Conservation (phyloP, 2,888 invertebrate genomes). For the Palloptera scutellata region DNA sequence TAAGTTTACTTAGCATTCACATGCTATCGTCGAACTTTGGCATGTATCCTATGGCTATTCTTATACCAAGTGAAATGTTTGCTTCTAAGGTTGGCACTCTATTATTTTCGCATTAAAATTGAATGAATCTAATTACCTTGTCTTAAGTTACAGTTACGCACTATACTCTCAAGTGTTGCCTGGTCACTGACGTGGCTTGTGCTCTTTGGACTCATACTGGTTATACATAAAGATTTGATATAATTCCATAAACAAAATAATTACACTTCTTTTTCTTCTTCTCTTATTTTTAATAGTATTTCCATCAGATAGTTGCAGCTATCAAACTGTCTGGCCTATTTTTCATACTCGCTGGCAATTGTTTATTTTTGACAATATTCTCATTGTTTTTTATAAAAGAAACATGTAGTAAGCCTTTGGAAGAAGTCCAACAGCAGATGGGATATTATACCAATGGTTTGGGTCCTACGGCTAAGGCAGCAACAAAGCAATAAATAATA, state of each 20-base stretch:
- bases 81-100: slow-evolving; percentile 49
- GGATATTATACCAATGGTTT: slow-evolving; percentile 38
- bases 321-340: slow-evolving; percentile 44
- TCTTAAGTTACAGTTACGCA: slow-evolving; percentile 42
- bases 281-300: slow-evolving; percentile 36
- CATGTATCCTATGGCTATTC: slow-evolving; percentile 51
- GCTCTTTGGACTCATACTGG: slow-evolving; percentile 48
- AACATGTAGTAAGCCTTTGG: slow-evolving; percentile 49
- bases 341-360: slow-evolving; percentile 51
- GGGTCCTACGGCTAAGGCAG: not conserved
- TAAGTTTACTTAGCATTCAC: slow-evolving; percentile 45
- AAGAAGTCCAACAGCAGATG: slow-evolving; percentile 48
- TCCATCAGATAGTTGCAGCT: slow-evolving; percentile 42
- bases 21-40: slow-evolving; percentile 54
- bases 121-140: not conserved
- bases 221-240: not conserved
- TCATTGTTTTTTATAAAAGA: slow-evolving; percentile 52
- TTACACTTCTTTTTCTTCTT: slow-evolving; percentile 2
- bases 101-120: not conserved
- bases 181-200: slow-evolving; percentile 48
- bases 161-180: slow-evolving; percentile 44
- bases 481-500: not conserved
- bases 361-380: slow-evolving; percentile 48
- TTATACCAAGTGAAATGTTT: slow-evolving; percentile 53
- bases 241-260: not conserved